Conservation (phyloP, 2,113 vertebrate species). For the Dermatemys mawii region DNA sequence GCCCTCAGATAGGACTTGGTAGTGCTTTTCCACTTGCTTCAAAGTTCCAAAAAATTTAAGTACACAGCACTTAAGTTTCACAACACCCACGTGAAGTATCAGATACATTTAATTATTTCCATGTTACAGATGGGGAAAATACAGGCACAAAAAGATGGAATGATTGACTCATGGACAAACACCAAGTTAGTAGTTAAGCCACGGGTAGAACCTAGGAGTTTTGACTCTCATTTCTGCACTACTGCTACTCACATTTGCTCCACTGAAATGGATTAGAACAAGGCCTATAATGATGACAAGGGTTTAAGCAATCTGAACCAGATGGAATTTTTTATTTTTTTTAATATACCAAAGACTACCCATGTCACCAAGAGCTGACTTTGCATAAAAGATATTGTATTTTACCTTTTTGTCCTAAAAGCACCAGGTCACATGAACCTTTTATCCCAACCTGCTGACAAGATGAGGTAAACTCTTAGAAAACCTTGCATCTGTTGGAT, state of each 20-base stretch:
- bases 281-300: background rate
- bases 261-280: background rate
- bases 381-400: accelerated
- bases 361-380: background rate
- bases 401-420: background rate
- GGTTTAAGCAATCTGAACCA: background rate
- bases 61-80: background rate
- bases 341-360: background rate
- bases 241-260: background rate
- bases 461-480: background rate
- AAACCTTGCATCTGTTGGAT: no score
- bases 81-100: background rate
- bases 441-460: background rate
- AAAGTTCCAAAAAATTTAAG: background rate
- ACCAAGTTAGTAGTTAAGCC: background rate
- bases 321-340: background rate
- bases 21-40: background rate
- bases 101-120: background rate
- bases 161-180: background rate
- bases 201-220: background rate
- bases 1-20: background rate
- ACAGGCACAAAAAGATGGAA: background rate
- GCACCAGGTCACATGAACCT: background rate
- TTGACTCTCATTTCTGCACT: background rate
- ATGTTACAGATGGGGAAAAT: background rate